Conservation (phyloP, 2,113 vertebrate species). For the Eidolon helvum region DNA sequence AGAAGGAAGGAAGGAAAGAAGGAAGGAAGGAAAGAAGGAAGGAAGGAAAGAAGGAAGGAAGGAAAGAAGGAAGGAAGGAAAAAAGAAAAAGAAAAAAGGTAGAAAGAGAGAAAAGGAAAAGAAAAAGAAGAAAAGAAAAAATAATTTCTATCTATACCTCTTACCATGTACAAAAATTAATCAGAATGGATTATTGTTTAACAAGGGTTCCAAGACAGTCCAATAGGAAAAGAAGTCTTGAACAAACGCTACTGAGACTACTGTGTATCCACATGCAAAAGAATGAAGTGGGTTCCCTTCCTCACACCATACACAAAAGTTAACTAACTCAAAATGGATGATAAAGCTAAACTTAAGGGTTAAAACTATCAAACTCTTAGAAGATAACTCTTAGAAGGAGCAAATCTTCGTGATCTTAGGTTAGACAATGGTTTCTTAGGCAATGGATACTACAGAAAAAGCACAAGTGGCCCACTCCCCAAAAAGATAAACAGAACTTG, state of each 20-base stretch:
- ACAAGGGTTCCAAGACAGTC: background rate
- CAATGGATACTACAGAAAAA: background rate
- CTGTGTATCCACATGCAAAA: background rate
- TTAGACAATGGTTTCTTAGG: background rate
- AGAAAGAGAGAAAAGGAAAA: accelerated
- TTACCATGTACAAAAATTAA: background rate
- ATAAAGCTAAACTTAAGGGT: background rate
- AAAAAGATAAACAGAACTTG: background rate
- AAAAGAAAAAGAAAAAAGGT: background rate
- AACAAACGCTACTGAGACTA: background rate
- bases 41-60: background rate
- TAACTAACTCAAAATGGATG: background rate
- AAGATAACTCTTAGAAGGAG: background rate
- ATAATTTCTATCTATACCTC: background rate
- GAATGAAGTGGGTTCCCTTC: background rate
- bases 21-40: background rate
- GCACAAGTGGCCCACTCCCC: no score
- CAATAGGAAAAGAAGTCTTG: background rate
- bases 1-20: no score
- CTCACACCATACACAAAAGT: background rate
- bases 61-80: background rate
- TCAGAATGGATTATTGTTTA: background rate
- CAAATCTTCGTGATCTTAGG: background rate
- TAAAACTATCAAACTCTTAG: background rate
- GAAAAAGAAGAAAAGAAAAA: background rate